Base-by-base conservation (phyloP, 92 coral and sea anemone species). In the Pocillopora grandis region DNA sequence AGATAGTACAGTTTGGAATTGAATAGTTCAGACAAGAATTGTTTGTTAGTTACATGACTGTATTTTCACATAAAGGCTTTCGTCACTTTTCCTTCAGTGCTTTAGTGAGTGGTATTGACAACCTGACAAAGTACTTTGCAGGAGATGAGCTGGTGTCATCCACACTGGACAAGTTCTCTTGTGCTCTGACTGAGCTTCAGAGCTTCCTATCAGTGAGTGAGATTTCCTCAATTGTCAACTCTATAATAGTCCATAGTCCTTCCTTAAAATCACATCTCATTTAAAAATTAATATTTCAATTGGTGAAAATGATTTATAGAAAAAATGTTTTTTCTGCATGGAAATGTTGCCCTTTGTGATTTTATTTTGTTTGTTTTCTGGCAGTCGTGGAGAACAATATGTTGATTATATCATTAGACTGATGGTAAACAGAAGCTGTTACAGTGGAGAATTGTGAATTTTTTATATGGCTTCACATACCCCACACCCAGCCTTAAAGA, bases 81-180 rank as follows among this genome's bases (percentile, higher is more conserved):
- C n/a, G 16, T 35, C 20, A 67, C 13, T 58, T 21, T 35, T 56
- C 75, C 69, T 78, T 56, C 85, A 97, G 99, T 86, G 98, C 90
- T n/a, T 89, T 97, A 31, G 81, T 91, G 14, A 86, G 85, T 76
- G 95, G 95, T 58, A 88, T 97, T 84, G 95, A 97, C 68, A 88
- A 84, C 52, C 83, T 97, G 66, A 87, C 71, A 37, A 91, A 89
- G 89, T 87, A 92, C 71, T 97, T 97, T 86, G 85, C 85, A 87
- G 98, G 92, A 14, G 99, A 97, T 87, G 87, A 76, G 35, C 92
- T 92, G 76, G 98, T 97, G 10, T 83, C 94, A 16, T 86, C 78
- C 37, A 81, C 97, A 19, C 76, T 97, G 8, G 88, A 85, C 27
- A 97, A 94, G 87, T 94, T 97, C 76, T 80, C 90, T 21, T 82